Conservation (phyloP, 2,888 invertebrate species). For the Schrankia costaestrigalis region DNA sequence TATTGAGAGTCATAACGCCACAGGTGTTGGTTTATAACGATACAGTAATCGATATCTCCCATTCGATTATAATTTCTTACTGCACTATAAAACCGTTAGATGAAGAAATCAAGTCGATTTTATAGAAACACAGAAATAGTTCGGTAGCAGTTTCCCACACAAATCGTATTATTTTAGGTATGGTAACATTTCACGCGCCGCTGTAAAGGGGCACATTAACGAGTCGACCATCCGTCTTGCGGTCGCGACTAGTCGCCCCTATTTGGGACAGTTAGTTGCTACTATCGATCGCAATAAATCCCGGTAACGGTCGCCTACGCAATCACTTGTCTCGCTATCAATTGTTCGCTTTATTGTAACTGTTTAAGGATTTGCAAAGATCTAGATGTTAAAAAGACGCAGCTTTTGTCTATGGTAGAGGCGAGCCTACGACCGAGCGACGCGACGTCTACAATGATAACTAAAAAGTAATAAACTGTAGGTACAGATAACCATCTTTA, state of each 20-base stretch:
- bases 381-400: slow-evolving; percentile 5
- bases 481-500: too few relatives aligned
- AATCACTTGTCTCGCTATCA: slow-evolving; percentile 38
- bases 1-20: too few relatives aligned
- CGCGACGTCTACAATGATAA: too few relatives aligned
- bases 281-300: slow-evolving; percentile 49
- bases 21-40: too few relatives aligned
- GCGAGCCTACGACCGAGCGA: not conserved
- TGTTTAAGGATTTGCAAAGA: slow-evolving; percentile 19
- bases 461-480: too few relatives aligned
- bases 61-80: too few relatives aligned
- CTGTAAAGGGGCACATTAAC: slow-evolving; percentile 38
- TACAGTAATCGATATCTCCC: too few relatives aligned
- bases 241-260: slow-evolving; percentile 26
- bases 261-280: slow-evolving; percentile 41
- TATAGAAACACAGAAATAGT: slow-evolving; percentile 10
- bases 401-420: slow-evolving; percentile 2
- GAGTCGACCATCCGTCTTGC: slow-evolving; percentile 41
- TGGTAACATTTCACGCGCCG: slow-evolving; percentile 32
- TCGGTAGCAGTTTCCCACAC: slow-evolving; percentile 36
- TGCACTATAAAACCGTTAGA: slow-evolving; percentile 4
- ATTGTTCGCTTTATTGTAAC: slow-evolving; percentile 42
- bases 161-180: slow-evolving; percentile 26
- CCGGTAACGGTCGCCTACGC: slow-evolving; percentile 39
- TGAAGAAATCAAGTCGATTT: slow-evolving; percentile 10